Conservation (phyloP, 2,888 invertebrate species). For the Zeuzera pyrina region DNA sequence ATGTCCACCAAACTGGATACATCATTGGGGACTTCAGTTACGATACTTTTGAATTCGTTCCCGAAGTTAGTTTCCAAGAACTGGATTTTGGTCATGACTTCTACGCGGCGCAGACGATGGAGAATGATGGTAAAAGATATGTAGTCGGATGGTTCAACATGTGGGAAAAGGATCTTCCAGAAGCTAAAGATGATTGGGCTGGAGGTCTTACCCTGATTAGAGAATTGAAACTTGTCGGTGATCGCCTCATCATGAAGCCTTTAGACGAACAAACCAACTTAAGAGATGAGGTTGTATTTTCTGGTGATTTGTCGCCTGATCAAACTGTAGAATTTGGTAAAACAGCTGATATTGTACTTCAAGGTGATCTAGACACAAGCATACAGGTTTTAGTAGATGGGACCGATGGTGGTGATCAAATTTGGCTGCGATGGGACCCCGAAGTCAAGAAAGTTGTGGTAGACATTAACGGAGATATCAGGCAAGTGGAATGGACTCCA, state of each 20-base stretch:
- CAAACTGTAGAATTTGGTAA: constrained; percentile 30
- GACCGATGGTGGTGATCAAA: constrained; percentile 35
- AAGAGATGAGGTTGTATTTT: constrained; percentile 26
- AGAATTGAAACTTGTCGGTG: constrained; percentile 36
- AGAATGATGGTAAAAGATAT: constrained; percentile 44
- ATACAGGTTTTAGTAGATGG: constrained; percentile 42
- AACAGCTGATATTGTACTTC: constrained; percentile 44
- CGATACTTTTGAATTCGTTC: constrained; percentile 46
- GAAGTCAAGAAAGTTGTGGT: constrained; percentile 37
- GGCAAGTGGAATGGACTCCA: constrained; percentile 54
- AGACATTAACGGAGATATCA: constrained; percentile 39
- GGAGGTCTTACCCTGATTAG: constrained; percentile 56
- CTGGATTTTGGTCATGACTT: constrained; percentile 63
- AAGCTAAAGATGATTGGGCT: constrained; percentile 57
- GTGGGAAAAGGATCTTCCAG: constrained; percentile 53
- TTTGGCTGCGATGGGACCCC: constrained; percentile 16
- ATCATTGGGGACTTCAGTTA: constrained; percentile 58
- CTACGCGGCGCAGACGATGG: constrained; percentile 56
- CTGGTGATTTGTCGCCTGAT: constrained; percentile 25
- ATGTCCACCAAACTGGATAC: constrained; percentile 50
- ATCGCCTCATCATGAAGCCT: constrained; percentile 48
- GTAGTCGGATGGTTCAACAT: constrained; percentile 57
- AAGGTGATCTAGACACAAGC: constrained; percentile 29
- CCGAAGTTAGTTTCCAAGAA: constrained; percentile 49
- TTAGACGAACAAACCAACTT: constrained; percentile 34